Base-by-base conservation (phyloP, 1,140 invertebrate species). In the Eufriesea mexicana region DNA sequence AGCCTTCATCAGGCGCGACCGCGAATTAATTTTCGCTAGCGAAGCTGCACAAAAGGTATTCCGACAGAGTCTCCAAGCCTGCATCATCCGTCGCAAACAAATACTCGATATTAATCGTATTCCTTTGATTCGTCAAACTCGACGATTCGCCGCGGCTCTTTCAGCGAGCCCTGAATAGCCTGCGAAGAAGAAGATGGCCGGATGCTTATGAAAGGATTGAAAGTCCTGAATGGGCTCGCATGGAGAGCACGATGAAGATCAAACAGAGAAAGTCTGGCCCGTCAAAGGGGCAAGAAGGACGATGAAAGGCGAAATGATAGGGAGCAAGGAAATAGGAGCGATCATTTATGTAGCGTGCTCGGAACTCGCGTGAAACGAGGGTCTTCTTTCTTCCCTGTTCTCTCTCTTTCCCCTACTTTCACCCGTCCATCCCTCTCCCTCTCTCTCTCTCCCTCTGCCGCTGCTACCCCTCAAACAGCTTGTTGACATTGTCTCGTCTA, bases 321-420 rank as follows among this genome's bases (percentile, higher is more conserved):
- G 74, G 62, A 45, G 25, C 79, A 75, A 51, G 51, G 59, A 88
- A 85, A 88, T 88, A 70, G 61, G 64, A 47, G 4, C 62, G 72
- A 79, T 89, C 74, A 89, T 88, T 89, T 88, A 89, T 89, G 86
- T 55, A 89, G 55, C 42, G 16, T 47, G 82, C 55, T 67, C 28
- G 74, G 61, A 62, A 71, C 73, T 66, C 61, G 62, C 74, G 79
- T 57, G 66, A 72, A 54, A 68, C 74, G 78, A 51, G 23, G 18
- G 47, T 42, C 51, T 55, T n/a, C 2, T n/a, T 4, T 23, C 20
- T 8, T 18, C 61, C 23, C 57, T 23, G 75, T 57, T n/a, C 20
- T 16, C 2, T 18, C 9, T n/a, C 28, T 25, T 23, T 10, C n/a
- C 14, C 23, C 35, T n/a, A 42, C 9, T 9, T n/a, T n/a, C n/a